phyloP scores from a whole-genome alignment of 2,888 invertebrate species.

The Agrotis segetum region DNA sequence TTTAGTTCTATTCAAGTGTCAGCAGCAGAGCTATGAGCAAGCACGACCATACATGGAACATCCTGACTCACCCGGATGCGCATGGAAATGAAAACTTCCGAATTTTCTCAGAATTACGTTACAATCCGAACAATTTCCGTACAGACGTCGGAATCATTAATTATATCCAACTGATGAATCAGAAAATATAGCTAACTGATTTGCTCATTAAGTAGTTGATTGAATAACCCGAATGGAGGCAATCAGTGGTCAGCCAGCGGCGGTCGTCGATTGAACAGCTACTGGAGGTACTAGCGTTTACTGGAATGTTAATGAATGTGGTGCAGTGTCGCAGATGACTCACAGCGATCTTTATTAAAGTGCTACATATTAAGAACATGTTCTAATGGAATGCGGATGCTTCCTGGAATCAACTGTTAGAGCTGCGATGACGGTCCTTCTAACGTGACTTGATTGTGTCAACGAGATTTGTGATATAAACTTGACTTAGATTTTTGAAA shows the following conservation, averaged over 20 bases:
- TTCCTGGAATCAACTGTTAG: slow-evolving; percentile 80
- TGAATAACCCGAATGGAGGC: slow-evolving; percentile 71
- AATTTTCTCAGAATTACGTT: slow-evolving; percentile 68
- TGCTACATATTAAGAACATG: slow-evolving; percentile 83
- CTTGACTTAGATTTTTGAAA: not conserved
- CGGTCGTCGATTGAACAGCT: slow-evolving; percentile 70
- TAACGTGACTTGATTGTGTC: slow-evolving; percentile 32
- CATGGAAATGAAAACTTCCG: slow-evolving; percentile 63
- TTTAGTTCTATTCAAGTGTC: slow-evolving; percentile 14
- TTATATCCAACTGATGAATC: slow-evolving; percentile 74
- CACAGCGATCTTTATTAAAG: slow-evolving; percentile 75
- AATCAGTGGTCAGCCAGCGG: slow-evolving; percentile 70
- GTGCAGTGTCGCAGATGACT: slow-evolving; percentile 87
- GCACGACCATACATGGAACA: slow-evolving; percentile 52
- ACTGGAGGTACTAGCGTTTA: slow-evolving; percentile 73
- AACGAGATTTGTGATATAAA: slow-evolving; percentile 11
- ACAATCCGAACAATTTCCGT: slow-evolving; percentile 74
- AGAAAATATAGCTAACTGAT: slow-evolving; percentile 67
- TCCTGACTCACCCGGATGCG: slow-evolving; percentile 63
- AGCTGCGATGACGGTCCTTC: slow-evolving; percentile 64
- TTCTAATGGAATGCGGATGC: slow-evolving; percentile 87
- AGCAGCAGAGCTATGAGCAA: slow-evolving; percentile 32
- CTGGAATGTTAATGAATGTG: slow-evolving; percentile 85
- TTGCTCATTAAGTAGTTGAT: slow-evolving; percentile 75
- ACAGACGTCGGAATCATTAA: slow-evolving; percentile 64